Conservation (phyloP, 2,797 vertebrate species). For the Pachyuromys duprasi region DNA sequence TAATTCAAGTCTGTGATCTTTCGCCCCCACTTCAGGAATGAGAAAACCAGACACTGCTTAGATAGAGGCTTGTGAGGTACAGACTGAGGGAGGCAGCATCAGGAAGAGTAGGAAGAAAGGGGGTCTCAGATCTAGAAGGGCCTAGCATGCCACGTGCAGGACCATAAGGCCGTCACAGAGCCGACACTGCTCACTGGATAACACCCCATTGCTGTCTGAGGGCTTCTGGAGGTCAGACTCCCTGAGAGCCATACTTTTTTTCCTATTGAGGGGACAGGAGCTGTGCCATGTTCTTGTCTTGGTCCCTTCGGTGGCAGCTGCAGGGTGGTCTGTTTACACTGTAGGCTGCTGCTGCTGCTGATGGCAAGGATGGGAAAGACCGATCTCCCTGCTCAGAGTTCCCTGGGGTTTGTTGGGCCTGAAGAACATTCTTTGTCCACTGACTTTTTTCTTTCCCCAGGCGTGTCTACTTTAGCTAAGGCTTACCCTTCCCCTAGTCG, state of each 20-base stretch:
- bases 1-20: not conserved
- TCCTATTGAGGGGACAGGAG: not conserved
- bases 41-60: not conserved
- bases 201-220: too few species aligned
- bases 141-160: not conserved
- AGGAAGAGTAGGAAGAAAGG: not conserved
- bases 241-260: not conserved
- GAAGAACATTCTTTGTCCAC: not conserved
- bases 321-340: not conserved
- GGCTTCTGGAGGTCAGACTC: not conserved
- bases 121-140: not conserved
- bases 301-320: not conserved
- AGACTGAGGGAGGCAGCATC: not conserved
- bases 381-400: not conserved
- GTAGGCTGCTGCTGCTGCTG: not conserved
- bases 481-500: not conserved
- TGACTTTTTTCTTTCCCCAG: not conserved
- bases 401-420: not conserved
- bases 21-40: not conserved
- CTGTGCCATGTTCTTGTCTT: not conserved
- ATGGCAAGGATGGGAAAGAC: not conserved
- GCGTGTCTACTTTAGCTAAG: not conserved
- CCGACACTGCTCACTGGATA: not conserved
- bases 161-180: not conserved
- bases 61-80: not conserved